Evolutionary conservation across 2,888 invertebrate species (phyloP), one percentile per base, ranked within the genome.

Genomic region (Antheraea yamamai): DNA sequence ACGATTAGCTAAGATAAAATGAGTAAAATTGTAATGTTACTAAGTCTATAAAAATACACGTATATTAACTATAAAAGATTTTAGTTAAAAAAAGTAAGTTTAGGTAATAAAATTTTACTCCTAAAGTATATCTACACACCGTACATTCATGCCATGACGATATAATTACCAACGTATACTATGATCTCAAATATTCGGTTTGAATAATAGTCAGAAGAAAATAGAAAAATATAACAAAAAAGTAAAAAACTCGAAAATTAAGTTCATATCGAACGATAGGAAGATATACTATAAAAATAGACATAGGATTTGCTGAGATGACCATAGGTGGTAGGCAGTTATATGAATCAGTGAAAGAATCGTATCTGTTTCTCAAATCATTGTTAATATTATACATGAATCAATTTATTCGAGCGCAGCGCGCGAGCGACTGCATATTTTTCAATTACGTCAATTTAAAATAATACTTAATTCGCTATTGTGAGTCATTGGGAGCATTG

Each of bases 401-500:
- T 94, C 94, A 94, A 94, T 94, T 95, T 93, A 92, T 92, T 88
- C 88, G 89, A 88, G 89, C 88, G 84, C 85, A 82, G 88, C 85
- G 88, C 91, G 89, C 93, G 90, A 91, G 89, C 89, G 89, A 85
- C 94, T 94, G 94, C 94, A 94, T 95, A 94, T 95, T 95, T 95
- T 94, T 92, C 94, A 95, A 94, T 95, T 94, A 95, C 91, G 93
- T 94, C 94, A 94, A 95, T 95, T 94, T 94, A 94, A 94, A 94
- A 94, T 94, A 94, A 94, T 95, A 92, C 94, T 93, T 94, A 95
- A 94, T 95, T 94, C 87, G 93, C 93, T 91, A 93, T 94, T 91
- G 93, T 94, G 94, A 94, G 88, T 94, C 94, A 94, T 90, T 90
- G 89, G 83, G 92, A 91, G 89, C 91, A 91, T 92, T 92, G 92